Evolutionary conservation across 2,113 vertebrate genomes (phyloP).

Genomic region (Urocitellus parryii): DNA sequence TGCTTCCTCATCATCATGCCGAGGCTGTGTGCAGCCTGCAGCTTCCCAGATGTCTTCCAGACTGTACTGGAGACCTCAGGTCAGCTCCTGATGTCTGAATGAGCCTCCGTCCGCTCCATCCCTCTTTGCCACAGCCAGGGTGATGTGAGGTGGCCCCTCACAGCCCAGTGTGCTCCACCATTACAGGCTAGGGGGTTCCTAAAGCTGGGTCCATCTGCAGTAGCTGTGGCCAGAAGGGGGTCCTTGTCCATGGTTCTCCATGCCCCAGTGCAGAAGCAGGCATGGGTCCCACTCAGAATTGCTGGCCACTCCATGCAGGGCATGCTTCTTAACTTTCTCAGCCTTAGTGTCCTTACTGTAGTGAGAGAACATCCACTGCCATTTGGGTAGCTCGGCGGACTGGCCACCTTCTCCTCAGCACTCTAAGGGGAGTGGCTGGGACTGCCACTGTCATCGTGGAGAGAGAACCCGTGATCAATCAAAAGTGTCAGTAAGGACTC

Average conservation of each 20-base stretch:
- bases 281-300: neutral
- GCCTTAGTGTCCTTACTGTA: neutral
- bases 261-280: neutral
- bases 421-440: neutral
- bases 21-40: neutral
- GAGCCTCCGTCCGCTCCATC: neutral
- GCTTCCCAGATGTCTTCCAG: neutral
- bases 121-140: neutral
- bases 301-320: no score
- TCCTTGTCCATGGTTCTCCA: neutral
- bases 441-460: neutral
- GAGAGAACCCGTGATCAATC: rapidly evolving
- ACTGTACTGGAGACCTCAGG: neutral
- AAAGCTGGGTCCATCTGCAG: neutral
- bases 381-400: neutral
- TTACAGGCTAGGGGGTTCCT: neutral
- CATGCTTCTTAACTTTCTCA: neutral
- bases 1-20: neutral
- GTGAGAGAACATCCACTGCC: neutral
- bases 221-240: neutral
- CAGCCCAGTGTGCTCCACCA: neutral
- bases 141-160: neutral
- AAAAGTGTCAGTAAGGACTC: no score
- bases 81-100: neutral
- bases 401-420: neutral